Base-by-base conservation (phyloP, 2,888 invertebrate genomes). In the Saturnia pavonia region DNA sequence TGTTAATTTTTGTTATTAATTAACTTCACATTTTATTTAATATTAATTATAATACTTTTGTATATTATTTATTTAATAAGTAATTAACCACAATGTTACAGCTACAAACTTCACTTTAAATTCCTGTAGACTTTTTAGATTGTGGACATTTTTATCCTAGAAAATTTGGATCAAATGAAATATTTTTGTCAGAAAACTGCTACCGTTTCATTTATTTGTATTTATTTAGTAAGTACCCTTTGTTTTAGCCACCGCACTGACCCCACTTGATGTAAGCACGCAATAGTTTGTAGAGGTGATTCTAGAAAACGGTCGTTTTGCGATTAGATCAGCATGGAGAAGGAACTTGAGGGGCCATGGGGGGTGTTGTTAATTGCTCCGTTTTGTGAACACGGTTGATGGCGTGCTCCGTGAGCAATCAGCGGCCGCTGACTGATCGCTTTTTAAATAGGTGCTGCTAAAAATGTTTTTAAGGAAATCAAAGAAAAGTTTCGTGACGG, bases 241-340 rank as follows among this genome's bases (percentile, higher is more conserved):
- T 54, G 70, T 66, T 42, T 70, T 27, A 79, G 76, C 78, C 80
- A 80, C 75, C 77, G 76, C 76, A 77, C 77, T 77, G 76, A 78
- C 76, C 78, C 77, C 73, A 75, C 76, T 79, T 80, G 82, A 80
- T 84, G 79, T 69, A 69, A 86, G 84, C 93, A 92, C 92, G 93
- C 93, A 89, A 92, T 90, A 86, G 88, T 90, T 89, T 90, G 91
- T 91, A 85, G 85, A 88, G 90, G 92, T 92, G 92, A 93, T 93
- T 94, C 92, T 90, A 91, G 93, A 94, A 94, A 93, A 94, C 93
- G 93, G 91, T 89, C 94, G 92, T 93, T 94, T 94, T 94, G 87
- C 91, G 94, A 94, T 94, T 90, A 91, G 88, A 93, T 94, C 94
- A 85, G 88, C 83, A 77, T 82, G 80, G 86, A 82, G 82, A 83